These are phyloP conservation scores for Lochmaea crataegi DNA, from an alignment of 2,888 invertebrate species.

Conservation along the genomic window DNA sequence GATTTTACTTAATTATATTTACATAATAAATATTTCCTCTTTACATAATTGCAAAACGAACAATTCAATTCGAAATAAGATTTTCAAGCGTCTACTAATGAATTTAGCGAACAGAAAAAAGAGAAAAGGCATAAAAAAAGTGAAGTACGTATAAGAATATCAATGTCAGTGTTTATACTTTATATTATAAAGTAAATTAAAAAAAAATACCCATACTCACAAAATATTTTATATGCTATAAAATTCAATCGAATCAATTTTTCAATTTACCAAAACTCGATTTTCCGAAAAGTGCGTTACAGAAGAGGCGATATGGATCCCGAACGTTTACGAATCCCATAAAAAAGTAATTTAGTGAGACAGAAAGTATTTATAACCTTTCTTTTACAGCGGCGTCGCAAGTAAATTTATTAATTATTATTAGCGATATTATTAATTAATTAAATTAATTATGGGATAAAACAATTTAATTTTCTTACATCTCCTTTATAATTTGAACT, in stretches of 20 bases:
- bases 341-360: conserved; percentile 48
- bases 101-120: neutral
- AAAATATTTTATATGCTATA: conserved; percentile 12
- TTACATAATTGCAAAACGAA: neutral
- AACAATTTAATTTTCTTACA: no score
- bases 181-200: neutral
- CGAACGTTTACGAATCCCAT: conserved; percentile 43
- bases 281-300: conserved; percentile 42
- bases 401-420: neutral
- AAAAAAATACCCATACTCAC: neutral
- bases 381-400: conserved; percentile 28
- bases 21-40: neutral
- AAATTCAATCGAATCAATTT: conserved; percentile 21
- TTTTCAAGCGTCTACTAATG: no score
- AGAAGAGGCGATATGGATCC: conserved; percentile 42
- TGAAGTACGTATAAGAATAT: neutral
- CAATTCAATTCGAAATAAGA: no score
- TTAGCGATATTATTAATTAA: neutral
- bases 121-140: neutral
- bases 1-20: neutral
- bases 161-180: neutral
- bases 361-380: conserved; percentile 45
- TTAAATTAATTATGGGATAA: neutral
- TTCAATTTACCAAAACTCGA: conserved; percentile 43
- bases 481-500: no score